Evolutionary conservation across 1,140 invertebrate species (phyloP).

Genomic region (Drosophila sturtevanti): DNA sequence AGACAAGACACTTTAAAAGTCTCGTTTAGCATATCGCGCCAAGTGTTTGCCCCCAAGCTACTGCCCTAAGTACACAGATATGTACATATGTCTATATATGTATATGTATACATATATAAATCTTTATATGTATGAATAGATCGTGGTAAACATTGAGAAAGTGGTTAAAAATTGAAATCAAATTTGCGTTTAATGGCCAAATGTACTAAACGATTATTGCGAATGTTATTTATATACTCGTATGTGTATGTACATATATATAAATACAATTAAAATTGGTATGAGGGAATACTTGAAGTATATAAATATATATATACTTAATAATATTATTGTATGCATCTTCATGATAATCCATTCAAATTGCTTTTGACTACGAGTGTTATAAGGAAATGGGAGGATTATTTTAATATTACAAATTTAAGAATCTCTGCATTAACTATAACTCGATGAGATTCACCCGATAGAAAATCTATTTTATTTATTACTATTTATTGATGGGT

Average conservation of each 20-base stretch:
- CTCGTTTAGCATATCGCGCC: constrained; percentile 23
- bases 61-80: background rate
- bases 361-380: background rate
- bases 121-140: background rate
- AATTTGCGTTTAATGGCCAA: background rate
- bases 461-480: too few species aligned
- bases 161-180: background rate
- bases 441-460: too few species aligned
- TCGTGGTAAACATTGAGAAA: background rate
- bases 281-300: background rate
- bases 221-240: too few species aligned
- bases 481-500: too few species aligned
- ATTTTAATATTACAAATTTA: too few species aligned
- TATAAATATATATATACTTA: background rate
- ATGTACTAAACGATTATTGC: background rate
- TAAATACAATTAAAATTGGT: background rate
- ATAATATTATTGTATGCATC: too few species aligned
- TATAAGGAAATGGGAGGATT: too few species aligned
- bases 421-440: too few species aligned
- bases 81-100: background rate
- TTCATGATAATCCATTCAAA: background rate
- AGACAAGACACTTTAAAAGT: constrained; percentile 25
- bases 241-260: background rate
- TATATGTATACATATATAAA: background rate
- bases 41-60: constrained; percentile 10